Percentiles rank a stretch among this genome's conserved stretches.
phyloP scores from a whole-genome alignment of 2,113 vertebrate genomes.

The Ptilonorhynchus violaceus region DNA sequence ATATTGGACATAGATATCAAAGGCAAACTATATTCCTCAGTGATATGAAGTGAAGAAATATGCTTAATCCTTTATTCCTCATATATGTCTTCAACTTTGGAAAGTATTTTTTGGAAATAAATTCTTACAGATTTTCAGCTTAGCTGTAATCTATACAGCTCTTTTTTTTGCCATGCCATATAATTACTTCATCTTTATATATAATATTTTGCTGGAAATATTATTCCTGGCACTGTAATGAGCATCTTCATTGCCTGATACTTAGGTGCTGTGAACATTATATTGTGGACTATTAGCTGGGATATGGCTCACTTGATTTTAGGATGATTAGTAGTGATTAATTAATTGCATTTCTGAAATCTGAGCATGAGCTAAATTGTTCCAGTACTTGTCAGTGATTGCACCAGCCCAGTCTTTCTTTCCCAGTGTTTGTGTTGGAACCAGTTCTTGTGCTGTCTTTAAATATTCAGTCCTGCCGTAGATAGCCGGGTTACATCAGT shows the following conservation, averaged over 20 bases:
- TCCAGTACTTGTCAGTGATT: conserved; percentile 48
- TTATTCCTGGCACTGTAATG: conserved; percentile 49
- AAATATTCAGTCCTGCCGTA: neutral
- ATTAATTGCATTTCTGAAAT: conserved; percentile 59
- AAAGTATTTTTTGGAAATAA: conserved; percentile 9
- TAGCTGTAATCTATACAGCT: conserved; percentile 7
- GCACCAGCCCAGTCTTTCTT: conserved; percentile 15
- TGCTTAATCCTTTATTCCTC: neutral
- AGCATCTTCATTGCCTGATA: conserved; percentile 44
- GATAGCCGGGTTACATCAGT: neutral
- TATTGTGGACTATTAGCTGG: conserved; percentile 30
- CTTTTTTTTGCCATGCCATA: conserved; percentile 32
- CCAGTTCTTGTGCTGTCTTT: neutral
- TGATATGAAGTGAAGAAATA: neutral
- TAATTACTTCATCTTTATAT: conserved; percentile 55
- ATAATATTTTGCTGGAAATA: conserved; percentile 43
- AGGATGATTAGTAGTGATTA: conserved; percentile 44
- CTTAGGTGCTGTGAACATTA: conserved; percentile 19
- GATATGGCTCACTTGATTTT: conserved; percentile 50
- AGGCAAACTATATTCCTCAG: neutral
- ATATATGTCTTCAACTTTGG: neutral
- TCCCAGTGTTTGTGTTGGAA: conserved; percentile 40
- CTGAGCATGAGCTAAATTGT: conserved; percentile 60
- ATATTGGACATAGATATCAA: neutral
- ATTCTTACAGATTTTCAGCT: conserved; percentile 1